phyloP scores from a whole-genome alignment of 2,888 invertebrate genomes.

The Pandemis corylana region DNA sequence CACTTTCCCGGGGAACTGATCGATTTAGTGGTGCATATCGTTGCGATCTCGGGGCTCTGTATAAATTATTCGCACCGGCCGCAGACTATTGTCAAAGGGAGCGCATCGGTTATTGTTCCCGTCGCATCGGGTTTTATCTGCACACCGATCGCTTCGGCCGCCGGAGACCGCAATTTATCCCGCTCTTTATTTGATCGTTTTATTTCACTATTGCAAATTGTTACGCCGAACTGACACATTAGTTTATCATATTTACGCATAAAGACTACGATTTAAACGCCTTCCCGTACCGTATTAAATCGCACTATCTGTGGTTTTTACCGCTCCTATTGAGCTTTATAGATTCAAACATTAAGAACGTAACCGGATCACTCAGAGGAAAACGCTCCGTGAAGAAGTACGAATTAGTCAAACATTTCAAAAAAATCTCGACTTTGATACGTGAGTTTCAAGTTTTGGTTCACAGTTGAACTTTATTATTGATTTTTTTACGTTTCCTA shows the following conservation, averaged over 20 bases:
- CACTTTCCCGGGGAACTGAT: slow-evolving; percentile 78
- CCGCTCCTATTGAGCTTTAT: not conserved
- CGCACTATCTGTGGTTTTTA: no score
- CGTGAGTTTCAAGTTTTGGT: not conserved
- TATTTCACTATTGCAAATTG: slow-evolving; percentile 74
- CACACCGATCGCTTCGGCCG: slow-evolving; percentile 61
- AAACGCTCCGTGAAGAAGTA: no score
- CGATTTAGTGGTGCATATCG: slow-evolving; percentile 73
- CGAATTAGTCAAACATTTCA: no score
- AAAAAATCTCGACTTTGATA: no score
- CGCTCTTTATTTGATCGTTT: slow-evolving; percentile 68
- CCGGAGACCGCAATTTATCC: slow-evolving; percentile 71
- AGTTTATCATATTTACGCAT: slow-evolving; percentile 43
- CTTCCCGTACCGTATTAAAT: not conserved
- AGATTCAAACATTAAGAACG: no score
- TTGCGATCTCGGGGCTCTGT: slow-evolving; percentile 67
- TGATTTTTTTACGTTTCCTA: not conserved
- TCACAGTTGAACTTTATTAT: not conserved
- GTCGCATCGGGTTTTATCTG: slow-evolving; percentile 73
- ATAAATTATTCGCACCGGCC: slow-evolving; percentile 66
- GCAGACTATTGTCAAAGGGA: slow-evolving; percentile 77
- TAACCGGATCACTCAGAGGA: no score
- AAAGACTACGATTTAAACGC: not conserved
- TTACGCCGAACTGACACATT: slow-evolving; percentile 61
- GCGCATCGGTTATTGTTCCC: slow-evolving; percentile 82